Base-by-base conservation (phyloP, 2,113 vertebrate species). In the Nesogale talazaci region DNA sequence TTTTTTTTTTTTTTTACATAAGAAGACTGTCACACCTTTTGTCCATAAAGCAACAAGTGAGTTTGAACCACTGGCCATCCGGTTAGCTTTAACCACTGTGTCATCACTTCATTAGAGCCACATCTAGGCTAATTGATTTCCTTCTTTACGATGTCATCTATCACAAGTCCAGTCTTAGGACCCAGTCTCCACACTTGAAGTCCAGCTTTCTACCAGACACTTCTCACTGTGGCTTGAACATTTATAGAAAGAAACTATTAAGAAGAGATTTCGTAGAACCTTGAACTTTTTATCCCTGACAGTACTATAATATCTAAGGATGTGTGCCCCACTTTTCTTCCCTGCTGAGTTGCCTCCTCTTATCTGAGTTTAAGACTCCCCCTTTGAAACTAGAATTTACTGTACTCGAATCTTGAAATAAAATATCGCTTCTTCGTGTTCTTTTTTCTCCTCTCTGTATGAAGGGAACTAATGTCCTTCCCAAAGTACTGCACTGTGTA, bases 371-470 rank as follows among this genome's bases (percentile, higher is more conserved):
- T 88, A 77, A 19, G 57, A 38, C 61, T 93, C 86, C 27, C 76
- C n/a, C 29, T 82, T 90, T 89, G 89, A 95, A 93, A 93, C 65
- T 86, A 82, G 70, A 93, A 89, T 72, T 90, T 2, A 11, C 31
- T 79, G 14, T 3, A 57, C 36, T 93, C 4, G 23, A 7, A 16
- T 88, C 94, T 20, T 36, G 46, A 91, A 91, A 91, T 34, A 59
- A 78, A 91, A 90, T 34, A 22, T 92, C 38, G 20, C 74, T 95
- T 76, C 57, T 94, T 75, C 19, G 36, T 1, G 17, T 75, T 93
- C 84, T 79, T 90, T 57, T 70, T 67, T 31, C 29, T 34, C 15
- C 16, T 22, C 40, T 92, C 6, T 80, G 42, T 80, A 88, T 38
- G 79, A 42, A 25, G 57, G 20, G 8, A 87, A 89, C 31, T 23